These are phyloP conservation scores for Ganaspis brasiliensis DNA, from an alignment of 2,888 invertebrate genomes.

Conservation along the genomic window DNA sequence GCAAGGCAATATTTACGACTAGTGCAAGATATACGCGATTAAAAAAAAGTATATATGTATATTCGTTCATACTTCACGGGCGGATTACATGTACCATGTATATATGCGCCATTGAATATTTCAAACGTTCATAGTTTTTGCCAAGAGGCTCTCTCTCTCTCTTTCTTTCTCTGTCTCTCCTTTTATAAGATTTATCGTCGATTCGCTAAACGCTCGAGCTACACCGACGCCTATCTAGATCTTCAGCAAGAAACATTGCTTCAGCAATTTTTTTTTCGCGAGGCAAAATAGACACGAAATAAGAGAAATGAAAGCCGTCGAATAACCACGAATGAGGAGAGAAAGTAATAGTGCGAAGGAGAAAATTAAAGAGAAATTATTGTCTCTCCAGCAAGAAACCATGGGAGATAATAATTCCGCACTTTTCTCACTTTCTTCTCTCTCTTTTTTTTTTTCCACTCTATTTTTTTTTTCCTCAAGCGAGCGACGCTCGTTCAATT, in stretches of 20 bases:
- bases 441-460: neutral
- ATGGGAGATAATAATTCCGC: conserved; percentile 29
- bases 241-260: conserved; percentile 31
- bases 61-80: conserved; percentile 34
- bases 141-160: conserved; percentile 40
- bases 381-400: conserved; percentile 18
- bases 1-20: conserved; percentile 45
- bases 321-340: conserved; percentile 39
- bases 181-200: conserved; percentile 33
- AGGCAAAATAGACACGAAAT: conserved; percentile 28
- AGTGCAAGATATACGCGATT: conserved; percentile 41
- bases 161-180: conserved; percentile 39
- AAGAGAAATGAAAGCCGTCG: neutral
- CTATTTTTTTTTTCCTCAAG: neutral
- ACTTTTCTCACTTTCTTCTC: conserved; percentile 17
- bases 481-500: conserved; percentile 48
- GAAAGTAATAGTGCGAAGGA: conserved; percentile 45
- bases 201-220: conserved; percentile 39
- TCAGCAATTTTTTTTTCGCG: conserved; percentile 41
- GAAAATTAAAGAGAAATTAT: conserved; percentile 46
- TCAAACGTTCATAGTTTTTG: conserved; percentile 46
- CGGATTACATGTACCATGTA: conserved; percentile 40
- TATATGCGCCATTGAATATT: conserved; percentile 38
- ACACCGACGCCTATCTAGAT: conserved; percentile 34
- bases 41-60: conserved; percentile 35